These are phyloP conservation scores for Tipula lateralis DNA, from an alignment of 2,888 invertebrate genomes.

Conservation along the genomic window DNA sequence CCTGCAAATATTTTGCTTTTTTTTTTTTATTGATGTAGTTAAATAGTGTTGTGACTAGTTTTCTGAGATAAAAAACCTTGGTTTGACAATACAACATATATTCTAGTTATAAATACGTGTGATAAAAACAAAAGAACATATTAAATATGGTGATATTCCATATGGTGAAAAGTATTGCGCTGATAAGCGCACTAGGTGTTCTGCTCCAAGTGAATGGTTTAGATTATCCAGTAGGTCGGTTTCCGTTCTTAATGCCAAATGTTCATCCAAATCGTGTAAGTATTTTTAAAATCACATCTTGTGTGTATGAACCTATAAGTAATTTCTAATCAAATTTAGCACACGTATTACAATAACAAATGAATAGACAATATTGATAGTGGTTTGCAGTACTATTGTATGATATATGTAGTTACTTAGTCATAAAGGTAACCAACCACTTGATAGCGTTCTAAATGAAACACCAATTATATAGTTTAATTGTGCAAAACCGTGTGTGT, in stretches of 20 bases:
- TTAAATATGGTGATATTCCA: not conserved
- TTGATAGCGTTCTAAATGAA: too few relatives aligned
- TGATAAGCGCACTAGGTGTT: not conserved
- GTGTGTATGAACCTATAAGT: too few relatives aligned
- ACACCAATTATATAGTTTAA: too few relatives aligned
- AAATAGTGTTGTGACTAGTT: not conserved
- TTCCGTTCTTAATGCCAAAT: constrained; percentile 76
- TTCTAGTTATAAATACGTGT: not conserved
- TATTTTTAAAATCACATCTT: constrained; percentile 36
- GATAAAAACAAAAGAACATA: not conserved
- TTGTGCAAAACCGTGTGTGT: too few relatives aligned
- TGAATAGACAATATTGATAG: too few relatives aligned
- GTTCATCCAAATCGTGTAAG: constrained; percentile 73
- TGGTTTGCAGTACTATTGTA: too few relatives aligned
- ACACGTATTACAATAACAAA: too few relatives aligned
- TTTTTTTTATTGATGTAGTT: not conserved
- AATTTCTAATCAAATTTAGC: too few relatives aligned
- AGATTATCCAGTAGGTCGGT: constrained; percentile 48
- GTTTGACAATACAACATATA: not conserved
- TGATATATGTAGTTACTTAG: too few relatives aligned
- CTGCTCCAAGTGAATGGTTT: not conserved
- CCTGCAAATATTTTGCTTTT: not conserved
- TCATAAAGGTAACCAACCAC: too few relatives aligned
- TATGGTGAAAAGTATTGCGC: not conserved
- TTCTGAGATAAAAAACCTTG: not conserved